A percentile compares a stretch with the other conserved stretches of the same genome.
Conservation (phyloP, 2,113 vertebrate genomes). For the Antigone vipio region DNA sequence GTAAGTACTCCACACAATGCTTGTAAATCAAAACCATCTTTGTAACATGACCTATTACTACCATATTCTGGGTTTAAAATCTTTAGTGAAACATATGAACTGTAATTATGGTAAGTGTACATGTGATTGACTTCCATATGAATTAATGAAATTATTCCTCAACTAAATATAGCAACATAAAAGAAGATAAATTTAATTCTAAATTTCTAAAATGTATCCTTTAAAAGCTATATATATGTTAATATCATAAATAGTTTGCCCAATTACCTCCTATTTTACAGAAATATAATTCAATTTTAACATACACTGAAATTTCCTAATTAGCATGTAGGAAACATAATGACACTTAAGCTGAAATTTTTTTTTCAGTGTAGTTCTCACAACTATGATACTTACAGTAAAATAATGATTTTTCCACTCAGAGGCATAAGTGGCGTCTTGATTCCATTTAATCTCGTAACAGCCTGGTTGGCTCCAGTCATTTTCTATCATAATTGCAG, state of each 20-base stretch:
- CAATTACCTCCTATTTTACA: neutral
- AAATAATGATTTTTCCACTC: neutral
- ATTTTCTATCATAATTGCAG: constrained; percentile 7
- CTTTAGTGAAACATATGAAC: rapidly evolving
- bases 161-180: neutral
- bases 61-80: neutral
- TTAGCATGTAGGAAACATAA: neutral
- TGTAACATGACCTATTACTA: neutral
- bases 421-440: constrained; percentile 20
- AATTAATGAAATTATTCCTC: neutral
- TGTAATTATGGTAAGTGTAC: neutral
- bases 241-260: neutral
- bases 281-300: neutral
- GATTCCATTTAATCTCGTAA: neutral
- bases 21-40: neutral
- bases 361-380: neutral
- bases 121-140: neutral
- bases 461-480: neutral
- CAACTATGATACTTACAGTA: neutral
- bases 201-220: neutral
- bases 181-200: neutral
- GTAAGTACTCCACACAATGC: neutral
- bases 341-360: neutral
- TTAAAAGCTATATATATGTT: neutral
- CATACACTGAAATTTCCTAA: neutral